These are phyloP conservation scores for Disparrhopalites patrizii DNA, from an alignment of 2,888 invertebrate genomes.

Conservation along the genomic window DNA sequence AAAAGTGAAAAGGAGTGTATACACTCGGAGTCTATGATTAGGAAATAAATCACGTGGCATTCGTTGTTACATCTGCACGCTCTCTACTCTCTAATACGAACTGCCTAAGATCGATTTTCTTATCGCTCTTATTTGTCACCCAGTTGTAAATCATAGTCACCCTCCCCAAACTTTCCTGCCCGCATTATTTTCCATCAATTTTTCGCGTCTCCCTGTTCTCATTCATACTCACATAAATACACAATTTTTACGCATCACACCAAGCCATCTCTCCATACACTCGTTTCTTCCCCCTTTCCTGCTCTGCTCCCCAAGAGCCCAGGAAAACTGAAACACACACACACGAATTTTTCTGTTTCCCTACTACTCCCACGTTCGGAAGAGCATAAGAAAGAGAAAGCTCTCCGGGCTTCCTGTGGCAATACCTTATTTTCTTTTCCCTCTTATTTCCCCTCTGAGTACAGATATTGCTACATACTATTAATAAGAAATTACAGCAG, in stretches of 20 bases:
- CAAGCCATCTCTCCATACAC: neutral
- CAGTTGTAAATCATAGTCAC: conserved; percentile 37
- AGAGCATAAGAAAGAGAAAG: too few species aligned
- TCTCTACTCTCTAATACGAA: conserved; percentile 1
- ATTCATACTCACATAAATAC: neutral
- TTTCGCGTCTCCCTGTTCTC: conserved; percentile 1
- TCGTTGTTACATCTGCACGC: neutral
- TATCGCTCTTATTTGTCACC: conserved; percentile 42
- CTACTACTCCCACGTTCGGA: too few species aligned
- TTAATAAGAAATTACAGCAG: too few species aligned
- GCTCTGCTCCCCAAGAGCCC: neutral
- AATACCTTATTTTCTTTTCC: too few species aligned
- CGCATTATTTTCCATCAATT: conserved; percentile 19
- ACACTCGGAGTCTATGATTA: conserved; percentile 8
- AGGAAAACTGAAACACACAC: too few species aligned
- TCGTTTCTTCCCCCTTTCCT: neutral
- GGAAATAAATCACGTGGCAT: conserved; percentile 17
- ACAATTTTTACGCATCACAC: neutral
- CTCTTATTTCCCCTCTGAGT: too few species aligned
- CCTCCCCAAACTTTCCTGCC: neutral
- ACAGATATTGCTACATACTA: too few species aligned
- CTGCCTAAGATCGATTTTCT: conserved; percentile 40
- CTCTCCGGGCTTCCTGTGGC: too few species aligned
- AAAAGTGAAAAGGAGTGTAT: neutral
- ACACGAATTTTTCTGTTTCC: too few species aligned